Percentiles rank a stretch among this genome's conserved stretches.
Evolutionary conservation across 2,113 vertebrate species (phyloP).

Genomic region (Malurus cyaneus): DNA sequence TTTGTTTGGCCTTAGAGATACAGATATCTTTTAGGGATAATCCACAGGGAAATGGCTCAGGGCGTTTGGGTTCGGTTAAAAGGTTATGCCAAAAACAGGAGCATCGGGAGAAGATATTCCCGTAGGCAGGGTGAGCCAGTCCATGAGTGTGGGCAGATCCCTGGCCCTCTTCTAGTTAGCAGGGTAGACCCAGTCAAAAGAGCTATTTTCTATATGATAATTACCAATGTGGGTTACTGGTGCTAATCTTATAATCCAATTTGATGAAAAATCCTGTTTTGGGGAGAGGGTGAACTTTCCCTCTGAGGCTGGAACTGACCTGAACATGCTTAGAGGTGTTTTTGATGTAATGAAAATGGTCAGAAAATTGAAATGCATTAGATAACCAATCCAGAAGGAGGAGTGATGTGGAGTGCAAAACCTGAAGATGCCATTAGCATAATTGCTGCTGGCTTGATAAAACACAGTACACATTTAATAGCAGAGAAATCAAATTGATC

Average conservation of each 20-base stretch:
- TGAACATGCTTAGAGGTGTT: background rate
- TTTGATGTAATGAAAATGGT: background rate
- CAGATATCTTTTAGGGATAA: background rate
- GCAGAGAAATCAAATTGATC: background rate
- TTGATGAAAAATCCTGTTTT: background rate
- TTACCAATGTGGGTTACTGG: background rate
- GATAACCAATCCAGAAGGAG: background rate
- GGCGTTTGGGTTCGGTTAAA: background rate
- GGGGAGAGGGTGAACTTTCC: background rate
- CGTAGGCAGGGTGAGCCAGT: background rate
- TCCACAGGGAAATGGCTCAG: background rate
- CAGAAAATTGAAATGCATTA: background rate
- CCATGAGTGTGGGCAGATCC: background rate
- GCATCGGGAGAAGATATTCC: background rate
- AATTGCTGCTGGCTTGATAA: background rate
- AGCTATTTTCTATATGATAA: background rate
- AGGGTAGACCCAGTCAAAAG: background rate
- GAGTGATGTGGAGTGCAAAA: background rate
- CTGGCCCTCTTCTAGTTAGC: background rate
- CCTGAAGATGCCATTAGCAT: background rate
- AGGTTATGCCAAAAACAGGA: background rate
- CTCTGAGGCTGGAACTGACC: background rate
- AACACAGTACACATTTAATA: background rate
- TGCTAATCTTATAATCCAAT: constrained; percentile 23
- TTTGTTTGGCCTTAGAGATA: background rate